Base-by-base conservation (phyloP, 2,888 invertebrate species). In the Lottia gigantea region DNA sequence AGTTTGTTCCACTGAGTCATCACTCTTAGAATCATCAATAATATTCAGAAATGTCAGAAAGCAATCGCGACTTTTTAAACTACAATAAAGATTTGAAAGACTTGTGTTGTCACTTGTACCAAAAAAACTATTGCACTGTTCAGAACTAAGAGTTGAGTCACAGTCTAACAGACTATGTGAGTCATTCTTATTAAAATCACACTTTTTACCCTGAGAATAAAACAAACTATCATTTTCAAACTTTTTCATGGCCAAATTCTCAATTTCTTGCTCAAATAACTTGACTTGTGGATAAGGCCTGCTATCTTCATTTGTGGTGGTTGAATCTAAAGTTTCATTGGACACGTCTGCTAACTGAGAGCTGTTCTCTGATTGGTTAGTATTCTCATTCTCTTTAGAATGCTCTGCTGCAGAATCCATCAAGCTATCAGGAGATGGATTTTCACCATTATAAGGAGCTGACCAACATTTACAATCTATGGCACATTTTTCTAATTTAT, bases 381-480 rank as follows among this genome's bases (percentile, higher is more conserved):
- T 46, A 25, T 62, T 65, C 7, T 19, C 40, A 11, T 45, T 47
- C 31, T 23, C 40, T 23, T 47, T 55, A 31, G 15, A 46, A 26
- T 64, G 46, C n/a, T 49, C 45, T 12, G 46, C 45, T 64, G n/a
- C 31, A 26, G 46, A 45, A 15, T 71, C 73, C 46, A 71, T 55
- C 49, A 81, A 68, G 70, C 81, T 78, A 49, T 77, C 77, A 16
- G 80, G 85, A 2, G 88, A 77, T 0, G 90, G 90, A 70, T 90
- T 89, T 63, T 91, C 90, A 15, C 92, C 93, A 82, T 94, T 93
- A 89, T 96, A 97, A 66, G 91, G 91, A 75, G 93, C 93, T 7
- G 92, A 92, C 97, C 97, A 97, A 68, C 91, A 90, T 0, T 90
- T 87, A 86, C 95, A 95, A 0, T 95, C 94, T 46, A 91, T 89